phyloP scores from a whole-genome alignment of 2,888 invertebrate species.

The Octodonta nipae region DNA sequence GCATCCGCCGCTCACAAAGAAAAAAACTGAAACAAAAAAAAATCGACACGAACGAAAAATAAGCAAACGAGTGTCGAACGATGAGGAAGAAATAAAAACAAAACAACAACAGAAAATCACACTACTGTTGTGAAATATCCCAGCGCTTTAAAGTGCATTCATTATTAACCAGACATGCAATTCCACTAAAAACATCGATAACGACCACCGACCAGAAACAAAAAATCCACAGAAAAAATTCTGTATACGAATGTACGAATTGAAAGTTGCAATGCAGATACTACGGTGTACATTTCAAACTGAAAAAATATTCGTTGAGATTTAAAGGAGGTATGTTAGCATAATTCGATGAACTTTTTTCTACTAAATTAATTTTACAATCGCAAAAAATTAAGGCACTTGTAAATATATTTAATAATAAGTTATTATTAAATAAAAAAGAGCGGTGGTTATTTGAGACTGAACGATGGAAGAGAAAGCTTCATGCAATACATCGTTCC shows the following conservation, averaged over 20 bases:
- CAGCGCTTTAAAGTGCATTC: conserved; percentile 28
- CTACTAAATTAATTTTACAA: too few relatives aligned
- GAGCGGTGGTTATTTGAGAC: too few relatives aligned
- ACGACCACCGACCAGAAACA: conserved; percentile 28
- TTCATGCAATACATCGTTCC: too few relatives aligned
- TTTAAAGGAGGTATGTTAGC: too few relatives aligned
- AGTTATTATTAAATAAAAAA: too few relatives aligned
- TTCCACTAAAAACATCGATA: conserved; percentile 38
- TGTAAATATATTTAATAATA: too few relatives aligned
- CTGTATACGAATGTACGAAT: conserved; percentile 19
- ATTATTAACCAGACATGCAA: conserved; percentile 35
- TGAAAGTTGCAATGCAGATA: conserved; percentile 18
- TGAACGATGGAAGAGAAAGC: too few relatives aligned
- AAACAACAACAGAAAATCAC: conserved; percentile 31
- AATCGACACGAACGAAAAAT: background rate
- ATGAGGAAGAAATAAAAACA: conserved; percentile 1
- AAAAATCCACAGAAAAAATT: conserved; percentile 15
- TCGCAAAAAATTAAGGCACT: too few relatives aligned
- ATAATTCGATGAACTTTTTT: too few relatives aligned
- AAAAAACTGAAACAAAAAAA: background rate
- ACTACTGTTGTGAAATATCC: conserved; percentile 32
- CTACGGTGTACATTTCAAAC: too few relatives aligned
- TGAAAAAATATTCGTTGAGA: too few relatives aligned
- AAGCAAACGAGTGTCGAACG: conserved; percentile 2
- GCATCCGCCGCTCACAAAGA: too few relatives aligned